Percentiles rank a stretch among this genome's conserved stretches.
phyloP scores from a whole-genome alignment of 2,113 vertebrate species.

The Accipiter cooperii region DNA sequence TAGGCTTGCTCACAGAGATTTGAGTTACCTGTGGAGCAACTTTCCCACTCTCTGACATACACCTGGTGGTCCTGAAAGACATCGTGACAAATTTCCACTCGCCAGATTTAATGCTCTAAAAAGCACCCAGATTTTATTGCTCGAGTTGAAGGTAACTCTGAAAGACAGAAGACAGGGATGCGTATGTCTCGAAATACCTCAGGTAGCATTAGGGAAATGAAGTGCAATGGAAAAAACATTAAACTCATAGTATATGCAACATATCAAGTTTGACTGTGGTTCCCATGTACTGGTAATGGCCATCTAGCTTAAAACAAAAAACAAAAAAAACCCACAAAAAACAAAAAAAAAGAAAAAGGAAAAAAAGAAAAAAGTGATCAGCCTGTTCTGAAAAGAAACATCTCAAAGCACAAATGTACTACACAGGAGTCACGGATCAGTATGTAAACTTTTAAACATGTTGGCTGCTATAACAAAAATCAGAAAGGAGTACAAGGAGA shows the following conservation, averaged over 20 bases:
- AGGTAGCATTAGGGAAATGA: constrained; percentile 58
- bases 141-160: constrained; percentile 83
- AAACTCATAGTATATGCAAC: constrained; percentile 48
- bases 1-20: constrained; percentile 67
- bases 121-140: constrained; percentile 75
- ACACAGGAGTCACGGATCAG: background rate
- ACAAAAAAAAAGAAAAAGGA: too few species aligned
- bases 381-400: background rate
- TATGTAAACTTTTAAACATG: background rate
- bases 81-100: constrained; percentile 69
- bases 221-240: constrained; percentile 40
- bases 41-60: constrained; percentile 71
- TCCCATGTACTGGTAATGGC: constrained; percentile 14
- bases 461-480: background rate
- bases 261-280: constrained; percentile 22
- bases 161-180: constrained; percentile 75
- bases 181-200: background rate
- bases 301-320: background rate
- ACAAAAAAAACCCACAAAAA: too few species aligned
- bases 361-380: background rate
- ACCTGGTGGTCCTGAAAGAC: constrained; percentile 76
- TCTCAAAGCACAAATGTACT: background rate
- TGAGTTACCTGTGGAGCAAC: constrained; percentile 70
- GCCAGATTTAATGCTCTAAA: constrained; percentile 87
- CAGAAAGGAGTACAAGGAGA: background rate